Percentiles rank a stretch among this genome's conserved stretches.
phyloP scores from a whole-genome alignment of 2,888 invertebrate species.

The Thecophora atra region DNA sequence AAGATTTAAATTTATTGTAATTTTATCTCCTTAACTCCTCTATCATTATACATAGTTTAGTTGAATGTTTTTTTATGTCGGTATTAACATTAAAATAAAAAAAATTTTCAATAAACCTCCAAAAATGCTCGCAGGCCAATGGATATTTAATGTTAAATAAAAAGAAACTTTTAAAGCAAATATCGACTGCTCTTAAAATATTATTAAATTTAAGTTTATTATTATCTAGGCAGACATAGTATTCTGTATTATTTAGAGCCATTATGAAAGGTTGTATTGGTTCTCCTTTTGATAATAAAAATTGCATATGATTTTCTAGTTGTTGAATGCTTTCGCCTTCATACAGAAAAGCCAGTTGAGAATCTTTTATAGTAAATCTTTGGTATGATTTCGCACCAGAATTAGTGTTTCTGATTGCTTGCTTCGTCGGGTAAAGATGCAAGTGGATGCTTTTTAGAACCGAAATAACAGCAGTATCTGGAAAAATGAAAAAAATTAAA shows the following conservation, averaged over 20 bases:
- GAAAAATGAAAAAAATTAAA: no score
- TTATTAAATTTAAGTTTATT: constrained; percentile 5
- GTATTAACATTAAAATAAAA: constrained; percentile 21
- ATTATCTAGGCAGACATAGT: constrained; percentile 8
- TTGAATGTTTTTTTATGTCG: background rate
- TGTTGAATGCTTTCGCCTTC: background rate
- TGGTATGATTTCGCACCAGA: no score
- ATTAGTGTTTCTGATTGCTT: no score
- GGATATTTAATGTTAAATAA: constrained; percentile 31
- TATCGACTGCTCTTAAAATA: constrained; percentile 5
- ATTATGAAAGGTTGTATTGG: no score
- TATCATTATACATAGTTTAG: constrained; percentile 20
- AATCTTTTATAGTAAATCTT: background rate
- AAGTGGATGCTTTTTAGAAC: no score
- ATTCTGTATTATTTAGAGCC: no score
- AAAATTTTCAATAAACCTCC: constrained; percentile 23
- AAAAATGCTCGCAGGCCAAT: constrained; percentile 32
- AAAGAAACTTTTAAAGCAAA: constrained; percentile 24
- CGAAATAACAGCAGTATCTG: no score
- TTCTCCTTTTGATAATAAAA: no score
- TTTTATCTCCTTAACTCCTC: constrained; percentile 4
- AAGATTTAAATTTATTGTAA: background rate
- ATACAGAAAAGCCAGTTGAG: background rate
- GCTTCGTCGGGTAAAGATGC: no score
- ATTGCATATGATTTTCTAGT: background rate